phyloP scores from a whole-genome alignment of 2,797 vertebrate genomes.

The Molossus alvarezi region DNA sequence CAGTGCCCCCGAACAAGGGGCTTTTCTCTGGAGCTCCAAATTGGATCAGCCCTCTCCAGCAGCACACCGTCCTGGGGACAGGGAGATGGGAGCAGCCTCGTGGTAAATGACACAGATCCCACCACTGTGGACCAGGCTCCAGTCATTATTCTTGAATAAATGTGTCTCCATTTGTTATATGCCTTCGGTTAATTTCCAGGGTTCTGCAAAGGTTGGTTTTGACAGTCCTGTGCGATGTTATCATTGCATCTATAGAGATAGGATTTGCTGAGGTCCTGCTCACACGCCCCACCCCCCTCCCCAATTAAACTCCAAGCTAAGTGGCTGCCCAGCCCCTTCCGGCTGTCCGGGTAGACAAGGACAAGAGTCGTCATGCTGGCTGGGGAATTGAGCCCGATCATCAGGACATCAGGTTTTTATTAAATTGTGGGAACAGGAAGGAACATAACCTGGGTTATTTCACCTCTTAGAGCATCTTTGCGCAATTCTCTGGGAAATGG shows the following conservation, averaged over 20 bases:
- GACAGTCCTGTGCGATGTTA: background rate
- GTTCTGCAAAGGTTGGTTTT: background rate
- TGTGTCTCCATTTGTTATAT: background rate
- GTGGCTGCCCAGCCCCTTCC: background rate
- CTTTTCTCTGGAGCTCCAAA: conserved; percentile 53
- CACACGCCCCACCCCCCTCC: too few species aligned
- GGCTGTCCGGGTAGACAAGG: fast-evolving
- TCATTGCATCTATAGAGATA: background rate
- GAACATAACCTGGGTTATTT: fast-evolving
- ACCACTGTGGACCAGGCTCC: background rate
- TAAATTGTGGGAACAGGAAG: background rate
- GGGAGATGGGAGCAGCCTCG: background rate
- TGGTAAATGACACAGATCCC: background rate
- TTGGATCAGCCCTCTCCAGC: conserved; percentile 14
- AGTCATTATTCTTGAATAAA: background rate
- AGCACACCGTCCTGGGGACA: background rate
- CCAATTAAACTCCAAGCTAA: background rate
- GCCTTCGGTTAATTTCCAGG: conserved; percentile 6
- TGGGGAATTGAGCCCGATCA: background rate
- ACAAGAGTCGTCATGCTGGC: too few species aligned
- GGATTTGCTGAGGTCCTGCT: background rate
- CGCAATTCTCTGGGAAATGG: fast-evolving
- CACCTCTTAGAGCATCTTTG: background rate
- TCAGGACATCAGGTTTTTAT: background rate
- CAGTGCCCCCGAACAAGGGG: background rate